Conservation (phyloP, 1,140 invertebrate species). For the Hypsibius dujardini region DNA sequence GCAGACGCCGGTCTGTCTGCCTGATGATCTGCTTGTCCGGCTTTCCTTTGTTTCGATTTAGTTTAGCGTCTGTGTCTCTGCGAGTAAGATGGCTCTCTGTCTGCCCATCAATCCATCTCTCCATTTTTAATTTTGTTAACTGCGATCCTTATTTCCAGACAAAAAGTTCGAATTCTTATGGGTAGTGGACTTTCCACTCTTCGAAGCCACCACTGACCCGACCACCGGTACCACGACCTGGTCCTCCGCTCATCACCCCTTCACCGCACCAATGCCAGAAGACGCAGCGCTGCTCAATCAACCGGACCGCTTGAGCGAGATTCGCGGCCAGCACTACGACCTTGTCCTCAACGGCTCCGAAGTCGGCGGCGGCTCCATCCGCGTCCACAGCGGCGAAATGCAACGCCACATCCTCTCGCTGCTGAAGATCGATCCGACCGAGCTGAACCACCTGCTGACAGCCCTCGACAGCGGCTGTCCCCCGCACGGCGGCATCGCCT, state of each 20-base stretch:
- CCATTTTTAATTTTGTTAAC: too few species aligned
- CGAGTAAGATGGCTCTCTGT: too few species aligned
- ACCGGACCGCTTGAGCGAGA: conserved; percentile 43
- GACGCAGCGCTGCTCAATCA: conserved; percentile 52
- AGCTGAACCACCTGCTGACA: conserved; percentile 62
- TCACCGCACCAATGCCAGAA: conserved; percentile 61
- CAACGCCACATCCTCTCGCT: conserved; percentile 60
- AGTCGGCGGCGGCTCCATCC: conserved; percentile 88
- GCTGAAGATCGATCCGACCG: conserved; percentile 44
- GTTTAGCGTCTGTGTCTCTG: too few species aligned
- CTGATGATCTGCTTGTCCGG: too few species aligned
- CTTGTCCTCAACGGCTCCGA: conserved; percentile 87
- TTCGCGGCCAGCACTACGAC: conserved; percentile 72
- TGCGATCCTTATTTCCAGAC: too few species aligned
- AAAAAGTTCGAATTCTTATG: conserved; percentile 61
- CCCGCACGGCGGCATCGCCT: conserved; percentile 91
- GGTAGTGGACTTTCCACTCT: conserved; percentile 86
- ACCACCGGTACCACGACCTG: too few species aligned
- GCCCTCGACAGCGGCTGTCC: conserved; percentile 77
- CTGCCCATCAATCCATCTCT: too few species aligned
- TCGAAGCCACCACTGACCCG: conserved; percentile 44
- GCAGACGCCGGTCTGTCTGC: too few species aligned
- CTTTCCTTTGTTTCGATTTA: too few species aligned
- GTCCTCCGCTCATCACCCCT: conserved; percentile 91
- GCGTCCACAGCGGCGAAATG: conserved; percentile 63